Conservation (phyloP, 2,113 vertebrate species). For the Sphyrna mokarran region DNA sequence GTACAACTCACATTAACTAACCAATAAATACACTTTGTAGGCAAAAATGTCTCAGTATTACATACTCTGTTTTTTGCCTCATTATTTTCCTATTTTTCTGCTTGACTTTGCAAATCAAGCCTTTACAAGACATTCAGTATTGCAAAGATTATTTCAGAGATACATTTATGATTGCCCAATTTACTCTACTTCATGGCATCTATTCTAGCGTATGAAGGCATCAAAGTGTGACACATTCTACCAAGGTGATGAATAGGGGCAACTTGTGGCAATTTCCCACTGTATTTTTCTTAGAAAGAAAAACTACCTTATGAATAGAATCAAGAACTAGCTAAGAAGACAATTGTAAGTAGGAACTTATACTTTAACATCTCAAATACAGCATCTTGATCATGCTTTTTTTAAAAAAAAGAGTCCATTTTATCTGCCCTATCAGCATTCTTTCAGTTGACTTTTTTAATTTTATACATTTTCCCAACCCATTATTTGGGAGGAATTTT, state of each 20-base stretch:
- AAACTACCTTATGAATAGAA: neutral
- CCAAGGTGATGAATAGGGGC: neutral
- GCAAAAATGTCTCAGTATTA: neutral
- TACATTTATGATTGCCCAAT: neutral
- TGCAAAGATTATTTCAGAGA: neutral
- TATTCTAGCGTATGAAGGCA: neutral
- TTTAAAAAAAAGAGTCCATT: neutral
- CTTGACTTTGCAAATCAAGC: neutral
- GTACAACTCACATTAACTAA: neutral
- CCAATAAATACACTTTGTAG: neutral
- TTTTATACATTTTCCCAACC: neutral
- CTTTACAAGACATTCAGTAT: neutral
- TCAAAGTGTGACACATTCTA: neutral
- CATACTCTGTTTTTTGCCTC: neutral
- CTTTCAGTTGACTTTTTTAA: neutral
- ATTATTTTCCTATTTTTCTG: neutral
- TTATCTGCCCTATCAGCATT: neutral
- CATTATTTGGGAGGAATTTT: no score
- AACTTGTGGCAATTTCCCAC: neutral
- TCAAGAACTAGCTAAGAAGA: neutral
- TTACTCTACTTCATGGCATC: neutral
- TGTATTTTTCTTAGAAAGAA: neutral
- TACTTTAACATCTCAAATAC: neutral
- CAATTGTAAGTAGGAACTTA: neutral
- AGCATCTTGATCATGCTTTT: neutral